Percentiles rank a stretch among this genome's conserved stretches.
phyloP scores from a whole-genome alignment of 2,888 invertebrate species.

The Hecatera dysodea region DNA sequence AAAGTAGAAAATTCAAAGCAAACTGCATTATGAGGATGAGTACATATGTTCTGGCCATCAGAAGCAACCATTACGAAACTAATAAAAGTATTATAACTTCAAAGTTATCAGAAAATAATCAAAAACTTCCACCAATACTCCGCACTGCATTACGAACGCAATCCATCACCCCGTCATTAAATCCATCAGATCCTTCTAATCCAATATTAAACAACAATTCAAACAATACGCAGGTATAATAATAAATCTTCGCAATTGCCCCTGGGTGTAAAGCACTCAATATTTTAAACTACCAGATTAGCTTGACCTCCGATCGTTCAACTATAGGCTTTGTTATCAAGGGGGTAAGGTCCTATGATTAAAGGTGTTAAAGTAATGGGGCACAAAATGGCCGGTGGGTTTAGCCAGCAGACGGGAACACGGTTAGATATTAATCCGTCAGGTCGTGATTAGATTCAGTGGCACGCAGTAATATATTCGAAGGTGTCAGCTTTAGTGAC shows the following conservation, averaged over 20 bases:
- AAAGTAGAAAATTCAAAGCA: too few relatives aligned
- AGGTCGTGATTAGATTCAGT: slow-evolving; percentile 90
- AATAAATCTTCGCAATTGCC: slow-evolving; percentile 86
- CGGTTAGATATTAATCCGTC: slow-evolving; percentile 88
- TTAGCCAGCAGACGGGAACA: slow-evolving; percentile 79
- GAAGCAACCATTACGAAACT: background rate
- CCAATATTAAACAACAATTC: slow-evolving; percentile 87
- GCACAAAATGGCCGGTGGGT: slow-evolving; percentile 80
- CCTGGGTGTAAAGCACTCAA: slow-evolving; percentile 65
- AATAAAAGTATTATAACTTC: background rate
- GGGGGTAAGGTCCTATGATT: slow-evolving; percentile 48
- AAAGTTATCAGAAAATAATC: slow-evolving; percentile 7
- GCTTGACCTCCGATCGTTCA: slow-evolving; percentile 17
- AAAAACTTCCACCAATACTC: background rate
- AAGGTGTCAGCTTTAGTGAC: slow-evolving; percentile 80
- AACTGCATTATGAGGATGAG: too few relatives aligned
- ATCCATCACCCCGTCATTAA: slow-evolving; percentile 70
- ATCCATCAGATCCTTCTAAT: slow-evolving; percentile 74
- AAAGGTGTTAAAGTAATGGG: slow-evolving; percentile 69
- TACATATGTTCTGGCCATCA: background rate
- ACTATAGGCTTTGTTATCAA: slow-evolving; percentile 60
- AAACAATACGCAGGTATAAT: slow-evolving; percentile 85
- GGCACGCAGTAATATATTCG: slow-evolving; percentile 89
- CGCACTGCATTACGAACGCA: slow-evolving; percentile 15
- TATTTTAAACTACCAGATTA: slow-evolving; percentile 65